Conservation (phyloP, 2,113 vertebrate species). For the Conger conger region DNA sequence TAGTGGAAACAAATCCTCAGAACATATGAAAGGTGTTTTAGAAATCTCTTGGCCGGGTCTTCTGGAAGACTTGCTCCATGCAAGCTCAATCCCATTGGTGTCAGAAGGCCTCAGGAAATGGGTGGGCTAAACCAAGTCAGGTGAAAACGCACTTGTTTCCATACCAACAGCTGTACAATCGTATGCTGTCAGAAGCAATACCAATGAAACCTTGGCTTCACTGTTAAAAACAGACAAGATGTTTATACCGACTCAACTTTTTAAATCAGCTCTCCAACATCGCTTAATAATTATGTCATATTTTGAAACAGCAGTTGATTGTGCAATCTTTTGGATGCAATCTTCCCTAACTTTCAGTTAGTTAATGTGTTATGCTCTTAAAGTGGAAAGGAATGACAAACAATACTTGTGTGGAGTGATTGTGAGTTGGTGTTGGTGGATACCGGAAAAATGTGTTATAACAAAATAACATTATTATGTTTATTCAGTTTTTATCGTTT, state of each 20-base stretch:
- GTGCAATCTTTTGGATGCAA: neutral
- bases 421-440: neutral
- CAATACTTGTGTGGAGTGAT: neutral
- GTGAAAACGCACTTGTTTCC: conserved; percentile 75
- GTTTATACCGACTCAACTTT: no score
- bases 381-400: neutral
- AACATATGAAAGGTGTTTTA: neutral
- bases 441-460: no score
- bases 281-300: neutral
- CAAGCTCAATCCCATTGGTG: neutral
- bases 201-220: neutral
- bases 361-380: neutral
- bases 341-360: no score
- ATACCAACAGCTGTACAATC: conserved; percentile 71
- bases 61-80: neutral
- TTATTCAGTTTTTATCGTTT: neutral
- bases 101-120: neutral
- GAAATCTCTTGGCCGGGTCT: neutral
- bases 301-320: neutral
- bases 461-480: no score
- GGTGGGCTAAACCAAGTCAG: conserved; percentile 53
- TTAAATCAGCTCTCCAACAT: no score
- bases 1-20: neutral
- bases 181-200: conserved; percentile 50
- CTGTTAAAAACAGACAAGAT: neutral